Percentiles rank a stretch among this genome's conserved stretches.
phyloP scores from a whole-genome alignment of 2,113 vertebrate genomes.

The Neogobius melanostomus region DNA sequence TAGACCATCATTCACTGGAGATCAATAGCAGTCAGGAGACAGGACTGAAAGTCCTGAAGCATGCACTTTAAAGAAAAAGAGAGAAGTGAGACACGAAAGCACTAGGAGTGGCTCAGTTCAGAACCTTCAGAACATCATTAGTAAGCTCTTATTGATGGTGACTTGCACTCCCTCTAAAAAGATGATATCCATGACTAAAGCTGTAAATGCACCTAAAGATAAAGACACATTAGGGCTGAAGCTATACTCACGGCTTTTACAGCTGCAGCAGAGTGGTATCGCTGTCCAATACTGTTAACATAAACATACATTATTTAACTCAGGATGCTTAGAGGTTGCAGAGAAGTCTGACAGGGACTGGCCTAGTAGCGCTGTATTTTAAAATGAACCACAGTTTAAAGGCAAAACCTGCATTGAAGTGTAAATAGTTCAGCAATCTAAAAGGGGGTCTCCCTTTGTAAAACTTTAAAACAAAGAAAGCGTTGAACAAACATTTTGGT shows the following conservation, averaged over 20 bases:
- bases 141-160: constrained; percentile 7
- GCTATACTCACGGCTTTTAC: constrained; percentile 25
- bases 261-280: constrained; percentile 15
- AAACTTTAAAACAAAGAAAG: too few relatives aligned
- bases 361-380: constrained; percentile 12
- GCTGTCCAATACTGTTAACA: constrained; percentile 46
- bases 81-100: constrained; percentile 14
- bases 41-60: constrained; percentile 13
- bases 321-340: constrained; percentile 50
- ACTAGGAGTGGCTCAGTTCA: constrained; percentile 15
- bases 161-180: neutral
- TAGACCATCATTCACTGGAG: constrained; percentile 14
- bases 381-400: constrained; percentile 13
- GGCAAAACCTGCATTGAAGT: neutral
- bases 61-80: constrained; percentile 5
- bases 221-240: constrained; percentile 20
- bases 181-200: constrained; percentile 17
- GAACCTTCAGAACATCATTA: constrained; percentile 19
- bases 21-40: neutral
- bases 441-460: too few relatives aligned
- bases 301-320: constrained; percentile 73
- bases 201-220: constrained; percentile 24
- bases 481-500: too few relatives aligned
- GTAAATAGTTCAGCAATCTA: too few relatives aligned
- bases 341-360: constrained; percentile 25